Evolutionary conservation across 2,888 invertebrate genomes (phyloP), one percentile per base, ranked within the genome.

Genomic region (Bibio marci): DNA sequence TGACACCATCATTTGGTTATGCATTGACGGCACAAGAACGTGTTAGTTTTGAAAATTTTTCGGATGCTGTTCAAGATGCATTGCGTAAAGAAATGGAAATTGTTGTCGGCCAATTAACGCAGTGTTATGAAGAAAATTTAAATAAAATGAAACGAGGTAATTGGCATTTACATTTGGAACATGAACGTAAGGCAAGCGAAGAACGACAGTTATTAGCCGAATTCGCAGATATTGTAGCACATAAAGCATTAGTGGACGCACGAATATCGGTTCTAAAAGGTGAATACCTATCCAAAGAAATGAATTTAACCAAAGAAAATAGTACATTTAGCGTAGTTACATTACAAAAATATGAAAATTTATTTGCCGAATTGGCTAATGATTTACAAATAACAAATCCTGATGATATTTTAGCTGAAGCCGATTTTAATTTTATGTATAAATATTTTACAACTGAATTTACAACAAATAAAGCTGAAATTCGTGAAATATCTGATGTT

Each of bases 241-340:
- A 79, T 49, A 80, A 79, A 56, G 76, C 79, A 30, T 62, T 83
- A 42, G 72, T 83, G 39, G 80, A 83, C 60, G 80, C 82, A 39
- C 70, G 80, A 50, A 74, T 82, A 48, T 69, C 71, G 36, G 74
- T 80, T 37, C 64, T 80, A 35, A 71, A 70, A 47, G 73, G 73
- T 41, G 70, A 70, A 38, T 65, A 66, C 49, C 37, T 43, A 5
- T 17, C 44, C 3, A 44, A 36, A 39, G 41, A 41, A 12, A n/a
- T 36, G 19, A 39, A 11, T 15, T 30, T 32, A 19, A 32, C 27
- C 26, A 39, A 39, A 30, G 39, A 34, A 17, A 37, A 35, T 30
- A 37, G 30, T 26, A 35, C 35, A 22, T 49, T 53, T 10, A 53
- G 52, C 39, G 48, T 55, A 6, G 49, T 49, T 0, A 46, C 54